Evolutionary conservation across 2,888 invertebrate genomes (phyloP).

Genomic region (Tachina grossa): DNA sequence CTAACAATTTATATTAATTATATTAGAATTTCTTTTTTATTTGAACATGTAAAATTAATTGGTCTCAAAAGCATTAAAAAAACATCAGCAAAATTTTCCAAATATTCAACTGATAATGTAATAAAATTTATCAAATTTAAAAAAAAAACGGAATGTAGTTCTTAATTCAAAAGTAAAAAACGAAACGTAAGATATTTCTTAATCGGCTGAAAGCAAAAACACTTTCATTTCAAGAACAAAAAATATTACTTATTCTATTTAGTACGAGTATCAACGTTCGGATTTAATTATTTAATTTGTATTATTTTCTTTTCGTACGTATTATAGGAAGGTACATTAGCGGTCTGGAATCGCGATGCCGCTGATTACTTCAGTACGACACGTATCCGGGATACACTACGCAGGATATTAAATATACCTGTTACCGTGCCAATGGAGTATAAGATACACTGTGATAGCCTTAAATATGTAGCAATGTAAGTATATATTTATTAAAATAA

Average conservation of each 20-base stretch:
- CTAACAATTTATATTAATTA: slow-evolving; percentile 66
- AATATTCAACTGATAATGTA: slow-evolving; percentile 77
- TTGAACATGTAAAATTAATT: slow-evolving; percentile 59
- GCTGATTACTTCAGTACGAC: slow-evolving; percentile 93
- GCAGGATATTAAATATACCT: slow-evolving; percentile 97
- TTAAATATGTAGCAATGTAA: slow-evolving; percentile 87
- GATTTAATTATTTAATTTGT: slow-evolving; percentile 16
- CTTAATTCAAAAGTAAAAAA: slow-evolving; percentile 20
- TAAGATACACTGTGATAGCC: slow-evolving; percentile 91
- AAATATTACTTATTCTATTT: neutral
- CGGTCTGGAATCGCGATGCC: slow-evolving; percentile 98
- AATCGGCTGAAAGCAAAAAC: slow-evolving; percentile 1
- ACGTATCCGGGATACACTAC: slow-evolving; percentile 96
- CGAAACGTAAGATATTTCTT: neutral
- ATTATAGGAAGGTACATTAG: slow-evolving; percentile 95
- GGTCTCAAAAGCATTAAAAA: slow-evolving; percentile 47
- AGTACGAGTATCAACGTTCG: neutral
- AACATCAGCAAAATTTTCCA: slow-evolving; percentile 74
- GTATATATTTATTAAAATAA: slow-evolving; percentile 64
- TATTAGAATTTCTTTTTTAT: slow-evolving; percentile 72
- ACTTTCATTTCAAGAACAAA: slow-evolving; percentile 55
- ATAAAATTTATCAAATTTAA: slow-evolving; percentile 77
- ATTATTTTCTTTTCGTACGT: neutral
- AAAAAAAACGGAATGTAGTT: slow-evolving; percentile 73
- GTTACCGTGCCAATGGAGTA: slow-evolving; percentile 97